A percentile compares a stretch with the other conserved stretches of the same genome.
Evolutionary conservation across 2,113 vertebrate species (phyloP).

Genomic region (Nothobranchius furzeri): DNA sequence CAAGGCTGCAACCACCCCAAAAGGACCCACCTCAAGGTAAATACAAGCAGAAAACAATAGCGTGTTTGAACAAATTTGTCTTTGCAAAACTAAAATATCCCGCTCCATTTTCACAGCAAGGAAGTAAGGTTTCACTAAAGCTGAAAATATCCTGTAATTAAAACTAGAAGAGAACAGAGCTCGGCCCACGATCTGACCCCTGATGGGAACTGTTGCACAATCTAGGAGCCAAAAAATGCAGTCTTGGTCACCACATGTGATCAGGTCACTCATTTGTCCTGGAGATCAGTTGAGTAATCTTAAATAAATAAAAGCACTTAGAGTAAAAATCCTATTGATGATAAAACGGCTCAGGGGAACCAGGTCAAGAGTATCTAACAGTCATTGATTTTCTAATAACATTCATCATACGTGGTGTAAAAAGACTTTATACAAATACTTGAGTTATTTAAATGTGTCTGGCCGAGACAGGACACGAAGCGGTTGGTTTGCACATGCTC

Average conservation of each 20-base stretch:
- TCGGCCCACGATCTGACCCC: not conserved
- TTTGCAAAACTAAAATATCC: not conserved
- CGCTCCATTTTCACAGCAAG: not conserved
- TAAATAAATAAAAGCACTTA: not conserved
- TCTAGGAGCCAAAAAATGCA: not conserved
- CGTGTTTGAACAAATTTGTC: no score
- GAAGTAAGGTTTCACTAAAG: not conserved
- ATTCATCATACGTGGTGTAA: no score
- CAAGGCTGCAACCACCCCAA: conserved; percentile 59
- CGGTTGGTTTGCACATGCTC: conserved; percentile 9
- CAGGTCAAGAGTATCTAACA: not conserved
- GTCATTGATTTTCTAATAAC: no score
- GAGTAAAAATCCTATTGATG: not conserved
- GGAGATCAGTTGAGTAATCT: not conserved
- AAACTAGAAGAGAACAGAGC: not conserved
- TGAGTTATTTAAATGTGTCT: conserved; percentile 31
- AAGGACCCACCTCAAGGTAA: conserved; percentile 85
- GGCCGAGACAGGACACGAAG: not conserved
- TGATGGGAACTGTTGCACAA: not conserved
- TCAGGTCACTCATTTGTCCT: not conserved
- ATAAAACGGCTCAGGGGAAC: no score
- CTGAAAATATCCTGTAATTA: no score
- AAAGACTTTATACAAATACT: conserved; percentile 26
- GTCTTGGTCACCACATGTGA: not conserved
- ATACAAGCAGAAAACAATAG: not conserved